Evolutionary conservation across 2,888 invertebrate species (phyloP).

Genomic region (Argyra leucocephala): DNA sequence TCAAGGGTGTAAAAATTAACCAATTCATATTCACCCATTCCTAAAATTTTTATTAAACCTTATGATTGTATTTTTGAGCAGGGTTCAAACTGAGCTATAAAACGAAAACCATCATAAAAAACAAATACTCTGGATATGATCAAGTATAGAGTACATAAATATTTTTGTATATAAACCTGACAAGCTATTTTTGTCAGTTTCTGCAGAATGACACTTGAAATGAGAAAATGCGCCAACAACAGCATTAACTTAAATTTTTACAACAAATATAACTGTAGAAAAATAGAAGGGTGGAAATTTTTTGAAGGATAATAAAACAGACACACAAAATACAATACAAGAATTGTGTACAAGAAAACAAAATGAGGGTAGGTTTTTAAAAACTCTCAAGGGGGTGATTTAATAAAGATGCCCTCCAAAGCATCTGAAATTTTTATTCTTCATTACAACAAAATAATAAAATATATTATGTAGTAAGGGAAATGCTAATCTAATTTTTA

Average conservation of each 20-base stretch:
- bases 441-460: background rate
- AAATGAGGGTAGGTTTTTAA: background rate
- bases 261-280: no score
- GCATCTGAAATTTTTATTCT: background rate
- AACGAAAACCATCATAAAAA: no score
- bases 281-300: no score
- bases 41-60: background rate
- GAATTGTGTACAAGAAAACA: no score
- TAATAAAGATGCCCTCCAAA: background rate
- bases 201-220: background rate
- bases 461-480: background rate
- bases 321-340: no score
- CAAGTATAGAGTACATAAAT: background rate
- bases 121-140: no score
- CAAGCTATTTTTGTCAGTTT: background rate
- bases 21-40: background rate
- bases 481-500: constrained; percentile 4
- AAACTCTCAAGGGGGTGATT: constrained; percentile 6
- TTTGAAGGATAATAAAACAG: no score
- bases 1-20: background rate
- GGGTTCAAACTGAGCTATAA: no score
- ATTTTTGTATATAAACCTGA: background rate
- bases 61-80: background rate
- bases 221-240: constrained; percentile 4
- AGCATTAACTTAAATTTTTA: background rate